These are phyloP conservation scores for Melitaea cinxia DNA, from an alignment of 1,140 invertebrate species.

Conservation along the genomic window DNA sequence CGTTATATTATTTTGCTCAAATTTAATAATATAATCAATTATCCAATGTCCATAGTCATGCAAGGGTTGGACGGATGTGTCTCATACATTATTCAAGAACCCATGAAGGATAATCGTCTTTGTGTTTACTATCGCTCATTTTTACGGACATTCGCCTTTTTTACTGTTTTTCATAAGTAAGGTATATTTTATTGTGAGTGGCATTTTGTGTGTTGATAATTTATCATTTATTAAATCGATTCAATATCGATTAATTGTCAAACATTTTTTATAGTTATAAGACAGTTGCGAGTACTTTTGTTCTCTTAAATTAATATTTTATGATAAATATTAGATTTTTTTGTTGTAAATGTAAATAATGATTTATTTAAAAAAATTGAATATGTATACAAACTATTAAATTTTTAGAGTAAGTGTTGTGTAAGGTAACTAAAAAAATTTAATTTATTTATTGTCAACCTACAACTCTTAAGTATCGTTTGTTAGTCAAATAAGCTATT, in stretches of 20 bases:
- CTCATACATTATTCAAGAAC: conserved; percentile 66
- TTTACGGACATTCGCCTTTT: conserved; percentile 1
- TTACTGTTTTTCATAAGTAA: not conserved
- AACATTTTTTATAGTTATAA: too few relatives aligned
- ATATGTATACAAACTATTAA: too few relatives aligned
- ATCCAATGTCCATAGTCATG: conserved; percentile 31
- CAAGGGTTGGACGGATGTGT: conserved; percentile 52
- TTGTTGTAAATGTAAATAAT: too few relatives aligned
- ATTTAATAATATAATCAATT: conserved; percentile 32
- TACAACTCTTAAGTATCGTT: conserved; percentile 51
- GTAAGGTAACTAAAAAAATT: not conserved
- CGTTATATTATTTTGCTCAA: not conserved
- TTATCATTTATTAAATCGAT: too few relatives aligned
- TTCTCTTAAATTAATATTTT: too few relatives aligned
- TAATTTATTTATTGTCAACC: not conserved
- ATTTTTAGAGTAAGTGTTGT: not conserved
- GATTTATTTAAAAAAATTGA: too few relatives aligned
- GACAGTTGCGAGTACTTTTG: too few relatives aligned
- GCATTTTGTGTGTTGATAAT: not conserved
- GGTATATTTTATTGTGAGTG: not conserved
- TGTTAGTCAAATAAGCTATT: conserved; percentile 77
- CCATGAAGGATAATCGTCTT: conserved; percentile 56
- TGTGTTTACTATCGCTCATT: conserved; percentile 1
- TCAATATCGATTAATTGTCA: too few relatives aligned
- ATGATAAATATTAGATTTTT: too few relatives aligned